Conservation (phyloP, 2,797 vertebrate species). For the Labroides dimidiatus region DNA sequence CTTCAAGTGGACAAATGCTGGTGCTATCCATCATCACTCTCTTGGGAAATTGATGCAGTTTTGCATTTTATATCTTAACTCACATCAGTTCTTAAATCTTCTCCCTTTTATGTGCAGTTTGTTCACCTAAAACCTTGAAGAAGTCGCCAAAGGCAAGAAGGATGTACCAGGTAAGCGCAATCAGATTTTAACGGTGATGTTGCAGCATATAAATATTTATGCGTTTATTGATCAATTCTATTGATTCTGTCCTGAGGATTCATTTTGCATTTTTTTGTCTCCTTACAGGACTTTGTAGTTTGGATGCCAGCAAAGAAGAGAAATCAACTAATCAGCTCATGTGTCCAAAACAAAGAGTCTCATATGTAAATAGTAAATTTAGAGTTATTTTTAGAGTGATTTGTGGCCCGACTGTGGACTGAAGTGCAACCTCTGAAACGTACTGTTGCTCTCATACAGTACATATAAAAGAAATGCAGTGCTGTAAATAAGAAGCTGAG, state of each 20-base stretch:
- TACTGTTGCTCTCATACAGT: constrained; percentile 22
- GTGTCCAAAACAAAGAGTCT: constrained; percentile 52
- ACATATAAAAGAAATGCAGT: constrained; percentile 16
- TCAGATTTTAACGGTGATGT: background rate
- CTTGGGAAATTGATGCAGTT: background rate
- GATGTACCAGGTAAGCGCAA: constrained; percentile 61
- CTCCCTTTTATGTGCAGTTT: constrained; percentile 74
- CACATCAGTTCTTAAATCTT: constrained; percentile 4
- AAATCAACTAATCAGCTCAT: constrained; percentile 39
- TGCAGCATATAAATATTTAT: constrained; percentile 13
- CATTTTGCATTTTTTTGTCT: background rate
- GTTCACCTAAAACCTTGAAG: constrained; percentile 77
- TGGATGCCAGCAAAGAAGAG: constrained; percentile 36
- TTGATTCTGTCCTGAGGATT: background rate
- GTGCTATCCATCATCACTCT: too few relatives aligned
- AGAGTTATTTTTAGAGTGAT: constrained; percentile 65
- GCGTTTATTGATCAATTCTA: constrained; percentile 3
- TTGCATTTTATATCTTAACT: background rate
- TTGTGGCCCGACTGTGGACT: constrained; percentile 46
- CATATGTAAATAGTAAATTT: constrained; percentile 70
- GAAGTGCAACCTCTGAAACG: constrained; percentile 41
- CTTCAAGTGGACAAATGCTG: too few relatives aligned
- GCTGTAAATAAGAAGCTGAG: constrained; percentile 4
- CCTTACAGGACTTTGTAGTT: constrained; percentile 57
- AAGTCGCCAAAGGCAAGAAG: constrained; percentile 62